Evolutionary conservation across 1,140 invertebrate species (phyloP), one percentile per base, ranked within the genome.

Genomic region (Ditylenchus dipsaci): DNA sequence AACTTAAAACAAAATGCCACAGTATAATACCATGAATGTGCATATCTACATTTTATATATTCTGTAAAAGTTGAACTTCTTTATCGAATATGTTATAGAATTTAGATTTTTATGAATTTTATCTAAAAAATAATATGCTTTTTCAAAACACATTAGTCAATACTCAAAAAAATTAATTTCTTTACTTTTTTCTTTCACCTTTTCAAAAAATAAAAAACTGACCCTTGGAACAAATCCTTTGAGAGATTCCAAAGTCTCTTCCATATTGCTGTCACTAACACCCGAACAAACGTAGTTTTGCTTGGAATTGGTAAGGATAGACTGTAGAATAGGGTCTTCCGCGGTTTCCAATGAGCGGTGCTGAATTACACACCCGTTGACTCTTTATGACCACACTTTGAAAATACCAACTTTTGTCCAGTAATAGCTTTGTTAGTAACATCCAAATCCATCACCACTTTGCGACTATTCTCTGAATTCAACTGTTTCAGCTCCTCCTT

Each of bases 401-500:
- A 38, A 38, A 38, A 38, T 23, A 30, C 27, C 23, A 21, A 42
- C 47, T 68, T 79, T 65, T 59, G 57, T 60, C 66, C 65, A n/a
- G 29, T 57, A 42, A 78, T 65, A 49, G 38, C 66, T 13, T 58
- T 65, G 19, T 23, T 60, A 11, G 61, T 33, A 49, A 76, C 33
- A 47, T 76, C 76, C 42, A 77, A 65, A 65, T 75, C 60, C 11
- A 76, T 23, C 1, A 80, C 49, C 17, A 81, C 68, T 3, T 69
- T 59, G 43, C 67, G 59, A 19, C 65, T 72, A 8, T 45, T 30
- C 43, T 65, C 43, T n/a, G 61, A 27, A 45, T 68, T 63, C 15
- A 78, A 33, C 26, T 72, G 67, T 15, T 65, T 47, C n/a, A 80
- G 33, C 45, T 80, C 78, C 47, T 81, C 80, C 61, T 78, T 76